A percentile compares a stretch with the other conserved stretches of the same genome.
These are phyloP conservation scores for Macrotrachela quadricornifera DNA, from an alignment of 1,140 invertebrate species.

Conservation along the genomic window DNA sequence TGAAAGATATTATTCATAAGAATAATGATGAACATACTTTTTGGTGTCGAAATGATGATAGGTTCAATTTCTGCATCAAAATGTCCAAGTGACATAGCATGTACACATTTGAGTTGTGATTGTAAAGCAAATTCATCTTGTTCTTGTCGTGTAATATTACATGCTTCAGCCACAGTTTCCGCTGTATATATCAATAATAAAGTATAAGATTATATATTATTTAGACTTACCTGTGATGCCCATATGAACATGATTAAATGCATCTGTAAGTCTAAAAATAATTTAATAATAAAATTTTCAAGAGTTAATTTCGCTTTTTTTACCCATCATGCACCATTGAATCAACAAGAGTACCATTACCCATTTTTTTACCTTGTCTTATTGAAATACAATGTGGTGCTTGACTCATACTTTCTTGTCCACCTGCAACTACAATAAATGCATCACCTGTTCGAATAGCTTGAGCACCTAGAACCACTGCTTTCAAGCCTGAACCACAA, in stretches of 20 bases:
- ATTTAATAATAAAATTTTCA: too few relatives aligned
- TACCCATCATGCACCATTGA: slow-evolving; percentile 49
- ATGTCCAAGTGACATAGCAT: slow-evolving; percentile 40
- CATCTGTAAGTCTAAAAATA: slow-evolving; percentile 48
- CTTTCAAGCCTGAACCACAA: slow-evolving; percentile 62
- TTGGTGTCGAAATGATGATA: slow-evolving; percentile 51
- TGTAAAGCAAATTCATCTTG: slow-evolving; percentile 50
- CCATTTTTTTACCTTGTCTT: slow-evolving; percentile 47
- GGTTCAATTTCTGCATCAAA: slow-evolving; percentile 37
- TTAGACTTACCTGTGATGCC: slow-evolving; percentile 47
- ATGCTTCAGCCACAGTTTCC: slow-evolving; percentile 55
- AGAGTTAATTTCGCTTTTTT: too few relatives aligned
- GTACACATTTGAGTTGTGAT: slow-evolving; percentile 48
- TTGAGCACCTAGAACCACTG: slow-evolving; percentile 45
- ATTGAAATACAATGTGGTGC: slow-evolving; percentile 48
- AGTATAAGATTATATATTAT: not conserved
- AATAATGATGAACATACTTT: slow-evolving; percentile 7
- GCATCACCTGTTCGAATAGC: slow-evolving; percentile 48
- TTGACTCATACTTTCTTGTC: slow-evolving; percentile 63
- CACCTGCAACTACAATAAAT: slow-evolving; percentile 51
- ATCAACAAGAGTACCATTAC: slow-evolving; percentile 42
- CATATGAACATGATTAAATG: slow-evolving; percentile 57
- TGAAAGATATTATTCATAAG: too few relatives aligned
- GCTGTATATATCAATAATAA: slow-evolving; percentile 42
- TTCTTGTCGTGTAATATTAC: slow-evolving; percentile 42